Percentiles rank a stretch among this genome's conserved stretches.
Conservation (phyloP, 1,140 invertebrate species). For the Bombus fervidus region DNA sequence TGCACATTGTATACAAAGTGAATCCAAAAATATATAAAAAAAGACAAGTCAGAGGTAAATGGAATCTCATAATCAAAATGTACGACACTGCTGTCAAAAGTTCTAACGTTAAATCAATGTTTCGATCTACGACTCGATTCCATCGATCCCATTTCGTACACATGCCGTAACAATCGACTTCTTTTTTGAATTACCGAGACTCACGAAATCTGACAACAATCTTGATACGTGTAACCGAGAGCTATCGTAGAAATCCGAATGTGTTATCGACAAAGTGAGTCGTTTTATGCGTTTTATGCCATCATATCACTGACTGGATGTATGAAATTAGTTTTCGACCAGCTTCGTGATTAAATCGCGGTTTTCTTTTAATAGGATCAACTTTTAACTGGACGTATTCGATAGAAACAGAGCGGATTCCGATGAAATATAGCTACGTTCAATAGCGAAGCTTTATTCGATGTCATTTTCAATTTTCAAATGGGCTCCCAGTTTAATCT, state of each 20-base stretch:
- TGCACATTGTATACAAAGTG: not conserved
- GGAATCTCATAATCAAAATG: not conserved
- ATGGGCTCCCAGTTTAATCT: not conserved
- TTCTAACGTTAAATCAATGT: not conserved
- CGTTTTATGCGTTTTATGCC: not conserved
- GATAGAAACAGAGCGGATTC: not conserved
- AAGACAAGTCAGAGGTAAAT: not conserved
- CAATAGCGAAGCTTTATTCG: not conserved
- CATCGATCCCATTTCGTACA: not conserved
- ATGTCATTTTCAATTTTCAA: not conserved
- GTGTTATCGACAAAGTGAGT: not conserved
- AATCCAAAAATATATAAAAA: not conserved
- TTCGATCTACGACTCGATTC: not conserved
- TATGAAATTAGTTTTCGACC: conserved; percentile 6
- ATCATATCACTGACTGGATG: no score
- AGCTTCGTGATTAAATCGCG: not conserved
- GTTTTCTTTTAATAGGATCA: conserved; percentile 4
- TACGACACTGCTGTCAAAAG: not conserved
- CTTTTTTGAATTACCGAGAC: not conserved
- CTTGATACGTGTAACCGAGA: not conserved
- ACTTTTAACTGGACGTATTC: not conserved
- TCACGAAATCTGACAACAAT: not conserved
- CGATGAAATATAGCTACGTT: not conserved
- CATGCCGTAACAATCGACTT: not conserved
- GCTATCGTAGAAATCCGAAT: not conserved